phyloP scores from a whole-genome alignment of 92 coral and sea anemone genomes.

The Porites rus region DNA sequence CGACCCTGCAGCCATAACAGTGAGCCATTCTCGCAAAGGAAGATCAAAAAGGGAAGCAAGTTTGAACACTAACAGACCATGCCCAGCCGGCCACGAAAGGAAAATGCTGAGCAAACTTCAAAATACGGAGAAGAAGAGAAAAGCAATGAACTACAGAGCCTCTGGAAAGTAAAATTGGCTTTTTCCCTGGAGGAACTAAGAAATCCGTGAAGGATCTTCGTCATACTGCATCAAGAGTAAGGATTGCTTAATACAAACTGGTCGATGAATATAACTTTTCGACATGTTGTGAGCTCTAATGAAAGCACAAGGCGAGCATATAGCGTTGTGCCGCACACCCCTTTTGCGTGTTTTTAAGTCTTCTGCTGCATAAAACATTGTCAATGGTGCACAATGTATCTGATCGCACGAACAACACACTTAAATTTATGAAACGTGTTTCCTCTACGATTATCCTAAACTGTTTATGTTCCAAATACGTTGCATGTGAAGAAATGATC shows the following conservation, averaged over 20 bases:
- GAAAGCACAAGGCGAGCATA: too few relatives aligned
- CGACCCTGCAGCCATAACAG: conserved; percentile 54
- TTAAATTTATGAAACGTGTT: too few relatives aligned
- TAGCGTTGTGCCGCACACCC: too few relatives aligned
- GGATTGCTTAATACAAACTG: not conserved
- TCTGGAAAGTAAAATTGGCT: conserved; percentile 22
- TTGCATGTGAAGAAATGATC: too few relatives aligned
- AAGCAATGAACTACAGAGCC: not conserved
- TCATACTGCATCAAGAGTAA: not conserved
- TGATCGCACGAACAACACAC: too few relatives aligned
- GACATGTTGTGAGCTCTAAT: too few relatives aligned
- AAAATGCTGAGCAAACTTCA: conserved; percentile 78
- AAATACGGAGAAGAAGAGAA: conserved; percentile 88
- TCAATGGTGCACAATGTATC: too few relatives aligned
- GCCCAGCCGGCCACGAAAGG: conserved; percentile 93
- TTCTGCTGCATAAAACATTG: too few relatives aligned
- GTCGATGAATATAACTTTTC: too few relatives aligned
- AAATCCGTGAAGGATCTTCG: not conserved
- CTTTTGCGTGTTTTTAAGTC: too few relatives aligned
- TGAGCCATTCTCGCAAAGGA: conserved; percentile 85
- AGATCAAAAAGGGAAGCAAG: conserved; percentile 86
- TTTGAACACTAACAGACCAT: conserved; percentile 83
- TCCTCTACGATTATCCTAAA: too few relatives aligned
- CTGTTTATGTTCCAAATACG: too few relatives aligned
- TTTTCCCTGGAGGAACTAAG: not conserved